phyloP scores from a whole-genome alignment of 2,113 vertebrate species.

The Morone chrysops region DNA sequence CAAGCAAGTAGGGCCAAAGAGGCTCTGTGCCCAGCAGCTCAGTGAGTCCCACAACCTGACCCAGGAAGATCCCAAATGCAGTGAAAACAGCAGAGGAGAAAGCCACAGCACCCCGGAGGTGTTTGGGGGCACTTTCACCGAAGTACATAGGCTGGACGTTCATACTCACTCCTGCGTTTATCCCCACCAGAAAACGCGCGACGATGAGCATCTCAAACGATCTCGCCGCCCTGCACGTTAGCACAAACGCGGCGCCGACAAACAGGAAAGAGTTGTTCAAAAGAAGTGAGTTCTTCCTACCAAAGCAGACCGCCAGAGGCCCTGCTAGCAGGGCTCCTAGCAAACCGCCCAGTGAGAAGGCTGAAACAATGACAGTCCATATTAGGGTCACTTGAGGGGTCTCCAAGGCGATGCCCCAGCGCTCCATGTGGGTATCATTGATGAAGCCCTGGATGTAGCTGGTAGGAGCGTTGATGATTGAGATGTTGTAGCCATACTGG shows the following conservation, averaged over 20 bases:
- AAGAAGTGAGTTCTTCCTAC: slow-evolving; percentile 90
- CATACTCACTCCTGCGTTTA: slow-evolving; percentile 91
- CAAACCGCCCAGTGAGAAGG: slow-evolving; percentile 89
- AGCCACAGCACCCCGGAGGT: slow-evolving; percentile 89
- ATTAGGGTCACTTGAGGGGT: slow-evolving; percentile 80
- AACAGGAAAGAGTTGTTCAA: slow-evolving; percentile 89
- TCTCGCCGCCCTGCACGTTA: slow-evolving; percentile 81
- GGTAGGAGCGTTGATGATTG: slow-evolving; percentile 91
- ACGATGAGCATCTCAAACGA: slow-evolving; percentile 92
- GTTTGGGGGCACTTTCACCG: slow-evolving; percentile 89
- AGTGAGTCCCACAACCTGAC: slow-evolving; percentile 89
- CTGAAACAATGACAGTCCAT: slow-evolving; percentile 90
- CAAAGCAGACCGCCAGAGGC: slow-evolving; percentile 86
- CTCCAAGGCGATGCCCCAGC: slow-evolving; percentile 79
- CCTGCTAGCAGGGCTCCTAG: slow-evolving; percentile 87
- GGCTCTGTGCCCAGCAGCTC: slow-evolving; percentile 87
- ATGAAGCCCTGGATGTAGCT: slow-evolving; percentile 89
- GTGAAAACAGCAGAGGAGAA: slow-evolving; percentile 90
- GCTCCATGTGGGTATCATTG: slow-evolving; percentile 87
- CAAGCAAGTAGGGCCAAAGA: slow-evolving; percentile 89
- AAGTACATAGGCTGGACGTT: slow-evolving; percentile 94
- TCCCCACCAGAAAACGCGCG: slow-evolving; percentile 86
- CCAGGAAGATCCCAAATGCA: slow-evolving; percentile 88
- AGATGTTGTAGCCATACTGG: slow-evolving; percentile 94
- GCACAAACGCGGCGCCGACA: slow-evolving; percentile 78